These are phyloP conservation scores for Perdita meconis DNA, from an alignment of 2,888 invertebrate genomes.

Conservation along the genomic window DNA sequence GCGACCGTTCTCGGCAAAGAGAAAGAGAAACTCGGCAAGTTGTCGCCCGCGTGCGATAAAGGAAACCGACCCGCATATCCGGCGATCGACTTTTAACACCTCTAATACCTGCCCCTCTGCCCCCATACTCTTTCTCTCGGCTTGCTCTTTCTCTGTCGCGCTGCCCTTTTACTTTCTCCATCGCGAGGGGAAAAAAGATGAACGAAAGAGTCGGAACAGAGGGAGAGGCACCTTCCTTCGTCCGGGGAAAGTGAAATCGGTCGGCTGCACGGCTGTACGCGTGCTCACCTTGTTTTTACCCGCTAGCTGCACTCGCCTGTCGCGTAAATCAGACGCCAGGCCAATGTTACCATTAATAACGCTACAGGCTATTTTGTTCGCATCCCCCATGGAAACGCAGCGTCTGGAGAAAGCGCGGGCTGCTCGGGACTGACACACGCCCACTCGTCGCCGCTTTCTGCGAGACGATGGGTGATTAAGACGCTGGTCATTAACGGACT, in stretches of 20 bases:
- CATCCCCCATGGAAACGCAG: constrained; percentile 3
- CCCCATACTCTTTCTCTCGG: no score
- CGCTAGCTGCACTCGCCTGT: constrained; percentile 64
- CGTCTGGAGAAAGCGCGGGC: constrained; percentile 23
- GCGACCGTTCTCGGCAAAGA: not conserved
- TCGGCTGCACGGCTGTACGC: constrained; percentile 69
- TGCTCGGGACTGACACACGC: not conserved
- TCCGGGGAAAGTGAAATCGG: constrained; percentile 81
- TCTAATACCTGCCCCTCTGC: constrained; percentile 31
- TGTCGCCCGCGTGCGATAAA: constrained; percentile 23
- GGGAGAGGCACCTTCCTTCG: constrained; percentile 71
- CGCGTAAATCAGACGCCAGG: constrained; percentile 69
- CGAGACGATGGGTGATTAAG: not conserved
- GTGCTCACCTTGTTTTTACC: constrained; percentile 68
- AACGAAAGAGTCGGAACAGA: constrained; percentile 61
- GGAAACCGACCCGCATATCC: constrained; percentile 46
- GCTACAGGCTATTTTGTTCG: constrained; percentile 51
- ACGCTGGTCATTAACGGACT: not conserved
- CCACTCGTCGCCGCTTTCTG: not conserved
- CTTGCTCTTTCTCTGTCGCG: constrained; percentile 35
- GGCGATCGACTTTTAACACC: constrained; percentile 63
- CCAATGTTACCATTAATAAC: constrained; percentile 67
- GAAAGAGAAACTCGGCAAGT: constrained; percentile 44
- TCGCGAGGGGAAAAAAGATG: constrained; percentile 39
- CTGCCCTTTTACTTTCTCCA: constrained; percentile 70